phyloP scores from a whole-genome alignment of 2,888 invertebrate genomes.

The Eupithecia vulgata region DNA sequence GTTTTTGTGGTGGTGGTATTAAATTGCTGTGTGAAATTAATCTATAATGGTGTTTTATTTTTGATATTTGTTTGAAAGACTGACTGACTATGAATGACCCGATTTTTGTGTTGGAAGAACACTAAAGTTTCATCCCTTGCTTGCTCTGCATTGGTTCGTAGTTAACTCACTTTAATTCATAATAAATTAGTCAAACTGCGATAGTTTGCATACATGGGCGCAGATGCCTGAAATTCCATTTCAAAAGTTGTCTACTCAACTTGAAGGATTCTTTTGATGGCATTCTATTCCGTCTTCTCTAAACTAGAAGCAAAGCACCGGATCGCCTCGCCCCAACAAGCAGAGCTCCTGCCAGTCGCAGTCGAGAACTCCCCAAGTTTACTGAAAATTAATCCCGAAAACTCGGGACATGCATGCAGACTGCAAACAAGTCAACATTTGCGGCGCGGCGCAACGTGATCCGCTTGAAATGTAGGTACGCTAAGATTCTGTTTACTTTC shows the following conservation, averaged over 20 bases:
- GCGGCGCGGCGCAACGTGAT: background rate
- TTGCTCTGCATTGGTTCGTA: no score
- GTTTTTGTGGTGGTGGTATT: no score
- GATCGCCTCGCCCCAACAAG: background rate
- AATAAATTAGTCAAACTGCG: no score
- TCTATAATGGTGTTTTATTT: no score
- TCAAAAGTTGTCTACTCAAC: background rate
- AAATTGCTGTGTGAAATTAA: no score
- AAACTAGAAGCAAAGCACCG: background rate
- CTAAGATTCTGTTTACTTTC: background rate
- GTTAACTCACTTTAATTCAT: no score
- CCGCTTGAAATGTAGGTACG: slow-evolving; percentile 1
- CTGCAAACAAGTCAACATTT: slow-evolving; percentile 3
- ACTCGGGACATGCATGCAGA: background rate
- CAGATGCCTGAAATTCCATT: background rate
- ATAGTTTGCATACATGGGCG: no score
- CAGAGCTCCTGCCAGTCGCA: background rate
- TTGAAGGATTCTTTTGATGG: background rate
- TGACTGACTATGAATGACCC: no score
- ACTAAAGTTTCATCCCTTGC: no score
- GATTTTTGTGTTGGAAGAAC: no score
- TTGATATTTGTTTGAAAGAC: no score
- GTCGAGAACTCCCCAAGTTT: background rate
- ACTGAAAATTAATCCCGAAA: slow-evolving; percentile 1
- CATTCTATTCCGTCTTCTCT: background rate